Percentiles rank a stretch among this genome's conserved stretches.
Evolutionary conservation across 1,140 invertebrate species (phyloP).

Genomic region (Piezodorus guildinii): DNA sequence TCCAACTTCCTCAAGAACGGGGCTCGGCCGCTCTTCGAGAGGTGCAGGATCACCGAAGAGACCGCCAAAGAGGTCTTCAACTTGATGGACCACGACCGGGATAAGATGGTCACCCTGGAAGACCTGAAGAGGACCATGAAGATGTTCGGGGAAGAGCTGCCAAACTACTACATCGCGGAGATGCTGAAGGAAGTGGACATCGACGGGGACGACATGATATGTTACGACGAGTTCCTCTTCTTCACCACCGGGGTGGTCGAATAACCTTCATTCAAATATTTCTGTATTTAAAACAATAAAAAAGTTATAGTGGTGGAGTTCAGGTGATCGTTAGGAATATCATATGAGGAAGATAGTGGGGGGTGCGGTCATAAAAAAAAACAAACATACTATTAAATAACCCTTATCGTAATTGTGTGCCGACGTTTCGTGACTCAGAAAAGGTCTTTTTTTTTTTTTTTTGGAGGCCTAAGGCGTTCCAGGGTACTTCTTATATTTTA

Average conservation of each 20-base stretch:
- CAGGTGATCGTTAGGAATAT: too few species aligned
- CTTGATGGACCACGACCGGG: neutral
- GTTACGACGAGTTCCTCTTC: neutral
- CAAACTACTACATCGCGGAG: neutral
- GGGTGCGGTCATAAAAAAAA: too few species aligned
- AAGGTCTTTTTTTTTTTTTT: too few species aligned
- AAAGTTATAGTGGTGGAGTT: too few species aligned
- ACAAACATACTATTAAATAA: too few species aligned
- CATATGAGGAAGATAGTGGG: too few species aligned
- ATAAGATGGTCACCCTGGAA: neutral
- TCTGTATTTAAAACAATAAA: too few species aligned
- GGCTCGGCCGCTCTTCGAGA: neutral
- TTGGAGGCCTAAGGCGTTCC: too few species aligned
- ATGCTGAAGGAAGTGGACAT: neutral
- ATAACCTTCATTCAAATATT: neutral
- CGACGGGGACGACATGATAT: neutral
- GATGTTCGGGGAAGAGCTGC: neutral
- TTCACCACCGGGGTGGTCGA: neutral
- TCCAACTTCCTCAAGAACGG: neutral
- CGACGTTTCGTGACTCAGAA: too few species aligned
- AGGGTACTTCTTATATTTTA: too few species aligned
- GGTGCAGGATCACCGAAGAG: neutral
- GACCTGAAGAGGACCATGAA: neutral
- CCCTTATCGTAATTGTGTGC: too few species aligned
- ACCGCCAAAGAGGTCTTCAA: neutral